These are phyloP conservation scores for Motacilla alba DNA, from an alignment of 2,113 vertebrate species.

Conservation along the genomic window DNA sequence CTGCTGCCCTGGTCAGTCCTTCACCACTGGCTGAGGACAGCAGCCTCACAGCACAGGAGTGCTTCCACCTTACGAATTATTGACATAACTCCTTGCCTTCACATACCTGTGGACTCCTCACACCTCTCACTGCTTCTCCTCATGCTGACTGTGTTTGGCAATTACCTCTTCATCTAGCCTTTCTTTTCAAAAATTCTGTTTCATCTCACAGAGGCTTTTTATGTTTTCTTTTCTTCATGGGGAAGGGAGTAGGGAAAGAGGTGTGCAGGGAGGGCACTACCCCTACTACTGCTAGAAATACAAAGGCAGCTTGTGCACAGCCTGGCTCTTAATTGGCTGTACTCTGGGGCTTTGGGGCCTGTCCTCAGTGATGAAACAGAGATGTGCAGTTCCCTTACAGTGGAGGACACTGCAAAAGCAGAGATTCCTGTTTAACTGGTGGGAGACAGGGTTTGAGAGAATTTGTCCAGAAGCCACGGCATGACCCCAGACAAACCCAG, in stretches of 20 bases:
- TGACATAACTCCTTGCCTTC: neutral
- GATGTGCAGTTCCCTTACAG: neutral
- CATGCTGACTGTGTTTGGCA: conserved; percentile 5
- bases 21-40: neutral
- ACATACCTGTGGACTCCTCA: neutral
- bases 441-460: neutral
- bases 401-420: neutral
- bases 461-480: neutral
- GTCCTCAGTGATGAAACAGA: neutral
- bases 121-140: neutral
- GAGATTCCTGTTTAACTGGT: neutral
- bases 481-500: neutral
- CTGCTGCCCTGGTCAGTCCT: neutral
- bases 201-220: neutral
- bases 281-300: neutral
- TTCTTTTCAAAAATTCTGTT: conserved; percentile 43
- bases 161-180: neutral
- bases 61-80: conserved; percentile 7
- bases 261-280: neutral
- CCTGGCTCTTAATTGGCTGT: conserved; percentile 42
- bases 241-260: neutral
- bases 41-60: neutral
- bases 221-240: neutral
- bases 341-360: neutral
- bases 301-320: conserved; percentile 14